A percentile compares a stretch with the other conserved stretches of the same genome.
Conservation (phyloP, 1,140 invertebrate genomes). For the Aradophagus sp. region DNA sequence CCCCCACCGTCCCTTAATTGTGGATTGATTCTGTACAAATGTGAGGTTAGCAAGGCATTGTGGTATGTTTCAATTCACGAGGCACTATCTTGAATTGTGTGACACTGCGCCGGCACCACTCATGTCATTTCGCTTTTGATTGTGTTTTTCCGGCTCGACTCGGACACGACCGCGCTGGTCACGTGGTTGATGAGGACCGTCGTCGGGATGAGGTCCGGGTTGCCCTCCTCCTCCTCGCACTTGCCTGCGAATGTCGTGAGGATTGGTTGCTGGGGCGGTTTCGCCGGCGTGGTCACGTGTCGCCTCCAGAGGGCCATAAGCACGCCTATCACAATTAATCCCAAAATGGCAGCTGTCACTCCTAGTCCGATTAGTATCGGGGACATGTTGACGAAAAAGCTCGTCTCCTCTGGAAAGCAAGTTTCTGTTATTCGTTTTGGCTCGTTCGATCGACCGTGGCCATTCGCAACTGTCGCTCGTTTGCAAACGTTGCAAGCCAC, state of each 20-base stretch:
- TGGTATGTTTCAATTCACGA: slow-evolving; percentile 61
- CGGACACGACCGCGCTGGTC: slow-evolving; percentile 60
- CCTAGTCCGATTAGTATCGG: slow-evolving; percentile 84
- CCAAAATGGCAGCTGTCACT: slow-evolving; percentile 82
- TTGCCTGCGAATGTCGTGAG: slow-evolving; percentile 70
- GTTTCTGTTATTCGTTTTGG: slow-evolving; percentile 15
- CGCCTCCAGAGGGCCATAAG: slow-evolving; percentile 82
- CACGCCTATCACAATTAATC: slow-evolving; percentile 84
- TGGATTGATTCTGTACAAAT: slow-evolving; percentile 52
- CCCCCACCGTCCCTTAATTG: slow-evolving; percentile 39
- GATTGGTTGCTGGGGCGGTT: slow-evolving; percentile 66
- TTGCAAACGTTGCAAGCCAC: too few species aligned
- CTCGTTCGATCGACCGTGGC: too few species aligned
- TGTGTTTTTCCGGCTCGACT: slow-evolving; percentile 51
- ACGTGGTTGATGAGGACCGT: slow-evolving; percentile 70
- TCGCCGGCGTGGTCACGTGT: slow-evolving; percentile 71
- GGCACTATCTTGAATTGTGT: slow-evolving; percentile 57
- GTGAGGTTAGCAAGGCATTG: slow-evolving; percentile 56
- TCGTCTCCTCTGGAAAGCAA: slow-evolving; percentile 62
- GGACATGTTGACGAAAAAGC: slow-evolving; percentile 71
- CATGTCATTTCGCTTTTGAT: slow-evolving; percentile 57
- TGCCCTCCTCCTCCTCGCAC: slow-evolving; percentile 72
- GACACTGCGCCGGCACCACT: slow-evolving; percentile 44
- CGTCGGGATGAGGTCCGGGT: slow-evolving; percentile 73
- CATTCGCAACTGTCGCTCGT: too few species aligned